A percentile compares a stretch with the other conserved stretches of the same genome.
Conservation (phyloP, 2,888 invertebrate genomes). For the Ectemnius cavifrons region DNA sequence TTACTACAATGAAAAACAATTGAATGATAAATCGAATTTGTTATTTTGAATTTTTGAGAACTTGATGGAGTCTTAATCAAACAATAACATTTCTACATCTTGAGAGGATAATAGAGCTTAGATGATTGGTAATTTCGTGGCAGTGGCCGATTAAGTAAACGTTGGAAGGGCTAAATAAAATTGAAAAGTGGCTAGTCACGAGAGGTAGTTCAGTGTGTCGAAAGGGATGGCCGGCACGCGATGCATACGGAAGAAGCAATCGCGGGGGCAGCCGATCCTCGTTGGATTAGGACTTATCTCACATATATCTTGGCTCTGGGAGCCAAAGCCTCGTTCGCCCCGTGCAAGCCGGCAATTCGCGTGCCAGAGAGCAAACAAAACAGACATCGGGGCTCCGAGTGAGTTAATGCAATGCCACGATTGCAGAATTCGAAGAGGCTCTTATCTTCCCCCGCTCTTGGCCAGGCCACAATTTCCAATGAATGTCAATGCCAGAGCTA, state of each 20-base stretch:
- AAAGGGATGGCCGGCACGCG: neutral
- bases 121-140: neutral
- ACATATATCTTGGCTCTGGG: conserved; percentile 10
- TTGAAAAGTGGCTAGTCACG: neutral
- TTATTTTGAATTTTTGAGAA: no score
- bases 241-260: conserved; percentile 3
- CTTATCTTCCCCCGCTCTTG: conserved; percentile 14
- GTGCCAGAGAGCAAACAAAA: neutral
- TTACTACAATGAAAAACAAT: no score
- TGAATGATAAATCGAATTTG: no score
- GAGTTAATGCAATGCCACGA: conserved; percentile 1
- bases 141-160: neutral
- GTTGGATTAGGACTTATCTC: conserved; percentile 29
- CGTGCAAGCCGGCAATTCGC: neutral
- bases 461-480: conserved; percentile 10
- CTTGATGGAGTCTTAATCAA: no score
- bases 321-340: conserved; percentile 19
- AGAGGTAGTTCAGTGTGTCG: neutral
- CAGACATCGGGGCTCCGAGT: neutral
- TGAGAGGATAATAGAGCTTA: no score
- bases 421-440: conserved; percentile 4
- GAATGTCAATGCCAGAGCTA: conserved; percentile 26
- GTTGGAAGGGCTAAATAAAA: neutral
- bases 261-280: neutral
- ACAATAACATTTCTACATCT: no score